Conservation (phyloP, 2,888 invertebrate species). For the Acanthopleura granulata region DNA sequence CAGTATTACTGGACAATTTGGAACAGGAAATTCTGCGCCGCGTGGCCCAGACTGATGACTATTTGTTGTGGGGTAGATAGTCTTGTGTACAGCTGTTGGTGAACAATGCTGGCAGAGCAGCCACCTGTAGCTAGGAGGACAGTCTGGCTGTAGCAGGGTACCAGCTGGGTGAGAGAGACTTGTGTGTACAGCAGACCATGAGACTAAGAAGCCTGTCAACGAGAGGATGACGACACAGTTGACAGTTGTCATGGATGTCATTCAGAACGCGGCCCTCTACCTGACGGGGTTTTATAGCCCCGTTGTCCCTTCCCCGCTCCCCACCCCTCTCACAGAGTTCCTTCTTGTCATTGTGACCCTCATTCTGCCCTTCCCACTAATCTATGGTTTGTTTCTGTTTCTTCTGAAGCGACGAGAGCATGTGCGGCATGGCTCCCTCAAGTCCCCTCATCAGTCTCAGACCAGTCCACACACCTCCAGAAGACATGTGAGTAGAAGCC, state of each 20-base stretch:
- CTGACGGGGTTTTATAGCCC: background rate
- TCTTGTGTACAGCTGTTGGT: too few species aligned
- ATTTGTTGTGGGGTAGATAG: too few species aligned
- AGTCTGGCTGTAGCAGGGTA: too few species aligned
- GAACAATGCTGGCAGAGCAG: too few species aligned
- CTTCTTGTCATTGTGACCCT: background rate
- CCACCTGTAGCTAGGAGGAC: too few species aligned
- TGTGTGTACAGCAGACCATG: too few species aligned
- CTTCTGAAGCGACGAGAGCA: constrained; percentile 59
- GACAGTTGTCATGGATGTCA: background rate
- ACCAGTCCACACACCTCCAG: constrained; percentile 53
- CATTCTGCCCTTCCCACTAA: constrained; percentile 31
- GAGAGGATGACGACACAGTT: too few species aligned
- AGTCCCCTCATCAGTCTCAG: constrained; percentile 44
- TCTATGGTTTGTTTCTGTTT: constrained; percentile 39
- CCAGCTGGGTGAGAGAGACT: too few species aligned
- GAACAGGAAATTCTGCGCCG: too few species aligned
- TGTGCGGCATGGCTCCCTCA: constrained; percentile 52
- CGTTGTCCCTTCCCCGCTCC: background rate
- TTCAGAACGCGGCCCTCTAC: background rate
- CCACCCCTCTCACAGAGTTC: background rate
- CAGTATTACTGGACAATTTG: too few species aligned
- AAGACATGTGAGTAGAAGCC: constrained; percentile 1
- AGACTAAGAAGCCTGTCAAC: too few species aligned
- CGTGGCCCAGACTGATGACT: too few species aligned